Evolutionary conservation across 2,113 vertebrate species (phyloP).

Genomic region (Columbina picui): DNA sequence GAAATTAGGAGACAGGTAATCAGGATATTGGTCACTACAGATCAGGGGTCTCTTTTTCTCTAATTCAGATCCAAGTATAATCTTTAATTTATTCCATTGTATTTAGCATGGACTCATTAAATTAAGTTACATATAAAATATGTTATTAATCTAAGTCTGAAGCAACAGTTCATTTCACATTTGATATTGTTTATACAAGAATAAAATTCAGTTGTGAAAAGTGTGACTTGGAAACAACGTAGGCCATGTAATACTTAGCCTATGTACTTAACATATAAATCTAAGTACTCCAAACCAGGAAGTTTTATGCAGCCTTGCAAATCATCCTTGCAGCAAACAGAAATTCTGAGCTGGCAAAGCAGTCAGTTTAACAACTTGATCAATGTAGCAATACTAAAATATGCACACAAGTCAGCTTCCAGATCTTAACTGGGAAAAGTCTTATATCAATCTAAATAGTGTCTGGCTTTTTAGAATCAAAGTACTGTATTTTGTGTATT

Average conservation of each 20-base stretch:
- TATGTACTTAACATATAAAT: background rate
- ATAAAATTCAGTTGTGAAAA: background rate
- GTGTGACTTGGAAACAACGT: background rate
- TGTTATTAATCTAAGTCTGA: background rate
- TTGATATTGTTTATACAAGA: background rate
- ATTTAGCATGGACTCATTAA: background rate
- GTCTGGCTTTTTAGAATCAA: background rate
- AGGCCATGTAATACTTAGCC: background rate
- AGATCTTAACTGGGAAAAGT: background rate
- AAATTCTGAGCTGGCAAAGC: background rate
- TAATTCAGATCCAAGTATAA: background rate
- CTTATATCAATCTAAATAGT: background rate
- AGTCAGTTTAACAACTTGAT: background rate
- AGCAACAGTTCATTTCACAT: background rate
- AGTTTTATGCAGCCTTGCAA: background rate
- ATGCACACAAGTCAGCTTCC: background rate
- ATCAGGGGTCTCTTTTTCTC: background rate
- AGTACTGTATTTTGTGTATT: background rate
- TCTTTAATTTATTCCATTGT: background rate
- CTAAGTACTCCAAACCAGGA: background rate
- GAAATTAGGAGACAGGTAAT: background rate
- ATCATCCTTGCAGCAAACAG: background rate
- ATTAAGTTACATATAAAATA: background rate
- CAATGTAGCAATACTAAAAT: background rate
- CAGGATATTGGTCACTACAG: background rate